Base-by-base conservation (phyloP, 2,888 invertebrate genomes). In the Luffia ferchaultella region DNA sequence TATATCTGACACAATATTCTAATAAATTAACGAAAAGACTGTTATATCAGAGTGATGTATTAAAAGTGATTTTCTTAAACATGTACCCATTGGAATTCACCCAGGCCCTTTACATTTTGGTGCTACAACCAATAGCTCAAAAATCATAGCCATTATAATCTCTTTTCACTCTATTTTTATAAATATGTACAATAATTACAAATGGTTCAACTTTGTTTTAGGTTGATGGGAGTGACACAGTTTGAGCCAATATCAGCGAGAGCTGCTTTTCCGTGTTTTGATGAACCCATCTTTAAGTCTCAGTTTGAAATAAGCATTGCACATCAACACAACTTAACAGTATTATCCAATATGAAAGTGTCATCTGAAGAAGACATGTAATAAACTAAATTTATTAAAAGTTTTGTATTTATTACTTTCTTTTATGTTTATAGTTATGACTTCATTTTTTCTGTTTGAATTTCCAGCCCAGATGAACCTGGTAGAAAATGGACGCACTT, bases 401-500 rank as follows among this genome's bases (percentile, higher is more conserved):
- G 3, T 20, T 20, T 48, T 51, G 1, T 16, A 15, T 15, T 40
- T 45, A 41, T 18, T 30, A 16, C 16, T 46, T 48, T 48, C 46
- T 9, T 44, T 57, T 55, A 18, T 30, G n/a, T n/a, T n/a, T n/a
- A n/a, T n/a, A n/a, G n/a, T n/a, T n/a, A n/a, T n/a, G n/a, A n/a
- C n/a, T n/a, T n/a, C n/a, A n/a, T n/a, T n/a, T n/a, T n/a, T n/a
- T n/a, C n/a, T n/a, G n/a, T n/a, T n/a, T n/a, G n/a, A n/a, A n/a
- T n/a, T 50, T 50, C n/a, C 66, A 83, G 82, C 7, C 54, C 62
- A 3, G 78, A 85, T 1, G 76, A 80, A 17, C 74, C 90, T 0
- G 85, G 86, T 42, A 93, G 91, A 82, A 84, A 89, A 20, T 93
- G 91, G 88, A 95, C 95, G 56, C 88, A 90, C 61, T 95, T 90